Evolutionary conservation across 2,888 invertebrate species (phyloP).

Genomic region (Hydrotaea diabolus): DNA sequence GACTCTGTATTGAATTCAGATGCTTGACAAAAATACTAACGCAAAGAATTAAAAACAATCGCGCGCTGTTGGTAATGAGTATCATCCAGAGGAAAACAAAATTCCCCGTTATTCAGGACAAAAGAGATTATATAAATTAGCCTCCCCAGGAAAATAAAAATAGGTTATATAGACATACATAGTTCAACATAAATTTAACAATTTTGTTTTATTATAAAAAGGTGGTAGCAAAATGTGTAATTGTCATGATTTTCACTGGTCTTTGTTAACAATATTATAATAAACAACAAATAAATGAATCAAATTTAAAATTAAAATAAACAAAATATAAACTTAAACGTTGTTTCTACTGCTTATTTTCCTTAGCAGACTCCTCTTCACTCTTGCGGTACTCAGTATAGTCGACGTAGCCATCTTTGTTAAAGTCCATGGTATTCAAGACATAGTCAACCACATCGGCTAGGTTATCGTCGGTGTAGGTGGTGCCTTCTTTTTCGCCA

Average conservation of each 20-base stretch:
- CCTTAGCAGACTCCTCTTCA: slow-evolving; percentile 69
- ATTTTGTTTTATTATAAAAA: slow-evolving; percentile 1
- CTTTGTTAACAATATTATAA: slow-evolving; percentile 5
- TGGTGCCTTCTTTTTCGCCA: slow-evolving; percentile 76
- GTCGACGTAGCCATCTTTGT: slow-evolving; percentile 88
- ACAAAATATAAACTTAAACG: not conserved
- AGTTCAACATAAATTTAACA: too few species aligned
- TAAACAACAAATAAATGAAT: not conserved
- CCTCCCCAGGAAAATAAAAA: too few species aligned
- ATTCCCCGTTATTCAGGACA: too few species aligned
- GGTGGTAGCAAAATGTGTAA: not conserved
- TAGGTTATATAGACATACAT: too few species aligned
- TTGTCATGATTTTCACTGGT: not conserved
- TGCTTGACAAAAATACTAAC: too few species aligned
- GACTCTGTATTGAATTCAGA: too few species aligned
- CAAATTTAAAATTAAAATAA: slow-evolving; percentile 7
- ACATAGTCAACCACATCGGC: slow-evolving; percentile 84
- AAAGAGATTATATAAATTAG: too few species aligned
- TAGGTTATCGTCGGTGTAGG: slow-evolving; percentile 83
- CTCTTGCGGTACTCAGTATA: slow-evolving; percentile 83
- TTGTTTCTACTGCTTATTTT: slow-evolving; percentile 56
- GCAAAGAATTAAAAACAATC: too few species aligned
- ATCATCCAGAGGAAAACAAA: too few species aligned
- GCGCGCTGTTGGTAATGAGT: too few species aligned
- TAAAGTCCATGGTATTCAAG: slow-evolving; percentile 85